Conservation (phyloP, 2,888 invertebrate species). For the Harmothoe impar region DNA sequence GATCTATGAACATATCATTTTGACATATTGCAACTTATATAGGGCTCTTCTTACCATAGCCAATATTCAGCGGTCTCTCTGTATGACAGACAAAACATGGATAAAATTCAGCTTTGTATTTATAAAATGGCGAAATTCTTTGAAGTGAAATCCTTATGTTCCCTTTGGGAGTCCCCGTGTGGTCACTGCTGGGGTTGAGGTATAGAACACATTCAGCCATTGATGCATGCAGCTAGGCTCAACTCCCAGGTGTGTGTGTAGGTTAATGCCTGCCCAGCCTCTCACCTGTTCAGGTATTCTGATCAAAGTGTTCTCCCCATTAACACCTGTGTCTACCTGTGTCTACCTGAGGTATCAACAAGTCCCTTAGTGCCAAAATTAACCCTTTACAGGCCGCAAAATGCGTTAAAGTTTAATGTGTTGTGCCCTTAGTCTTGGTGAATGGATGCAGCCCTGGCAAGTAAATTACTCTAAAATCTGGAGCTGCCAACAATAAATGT, state of each 20-base stretch:
- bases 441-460: no score
- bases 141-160: background rate
- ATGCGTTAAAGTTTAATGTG: no score
- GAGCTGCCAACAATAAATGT: no score
- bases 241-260: background rate
- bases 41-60: no score
- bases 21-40: no score
- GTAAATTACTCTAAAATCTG: no score
- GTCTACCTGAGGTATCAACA: background rate
- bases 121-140: background rate
- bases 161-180: background rate
- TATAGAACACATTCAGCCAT: background rate
- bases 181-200: background rate
- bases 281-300: slow-evolving; percentile 10
- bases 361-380: no score
- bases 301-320: background rate
- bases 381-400: no score
- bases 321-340: background rate
- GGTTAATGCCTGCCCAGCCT: background rate
- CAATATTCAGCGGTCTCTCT: no score
- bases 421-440: no score
- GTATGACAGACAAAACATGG: background rate
- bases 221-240: background rate
- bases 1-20: no score
- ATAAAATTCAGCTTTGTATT: background rate